Percentiles rank a stretch among this genome's conserved stretches.
Conservation (phyloP, 2,888 invertebrate species). For the Argyra leucocephala region DNA sequence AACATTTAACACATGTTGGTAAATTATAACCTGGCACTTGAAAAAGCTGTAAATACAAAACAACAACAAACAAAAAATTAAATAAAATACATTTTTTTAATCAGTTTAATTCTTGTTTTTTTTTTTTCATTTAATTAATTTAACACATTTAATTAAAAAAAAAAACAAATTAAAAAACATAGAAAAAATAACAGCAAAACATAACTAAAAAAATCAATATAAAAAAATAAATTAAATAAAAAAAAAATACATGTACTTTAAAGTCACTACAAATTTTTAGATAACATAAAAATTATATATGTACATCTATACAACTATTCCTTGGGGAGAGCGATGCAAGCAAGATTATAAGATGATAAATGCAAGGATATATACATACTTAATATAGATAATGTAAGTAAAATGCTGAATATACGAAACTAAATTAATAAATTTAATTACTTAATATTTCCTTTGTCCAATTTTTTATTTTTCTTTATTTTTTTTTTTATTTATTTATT, state of each 20-base stretch:
- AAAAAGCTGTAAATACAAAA: slow-evolving; percentile 32
- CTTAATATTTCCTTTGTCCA: slow-evolving; percentile 15
- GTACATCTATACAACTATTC: no score
- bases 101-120: slow-evolving; percentile 11
- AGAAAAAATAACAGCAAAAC: neutral
- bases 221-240: neutral
- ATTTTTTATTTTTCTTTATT: slow-evolving; percentile 18
- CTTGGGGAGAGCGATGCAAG: no score
- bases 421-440: slow-evolving; percentile 8
- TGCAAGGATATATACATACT: no score
- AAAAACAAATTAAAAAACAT: no score
- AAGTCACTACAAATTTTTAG: no score
- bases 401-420: no score
- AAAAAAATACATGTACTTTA: neutral
- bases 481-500: slow-evolving; percentile 14
- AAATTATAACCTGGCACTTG: slow-evolving; percentile 44
- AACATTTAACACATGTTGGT: slow-evolving; percentile 44
- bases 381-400: no score
- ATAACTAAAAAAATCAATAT: neutral
- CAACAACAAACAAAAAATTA: neutral
- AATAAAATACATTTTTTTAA: slow-evolving; percentile 7
- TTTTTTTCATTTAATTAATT: slow-evolving; percentile 14
- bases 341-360: no score
- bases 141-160: no score
- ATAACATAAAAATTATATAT: no score